phyloP scores from a whole-genome alignment of 2,797 vertebrate genomes.

The Erethizon dorsatum region DNA sequence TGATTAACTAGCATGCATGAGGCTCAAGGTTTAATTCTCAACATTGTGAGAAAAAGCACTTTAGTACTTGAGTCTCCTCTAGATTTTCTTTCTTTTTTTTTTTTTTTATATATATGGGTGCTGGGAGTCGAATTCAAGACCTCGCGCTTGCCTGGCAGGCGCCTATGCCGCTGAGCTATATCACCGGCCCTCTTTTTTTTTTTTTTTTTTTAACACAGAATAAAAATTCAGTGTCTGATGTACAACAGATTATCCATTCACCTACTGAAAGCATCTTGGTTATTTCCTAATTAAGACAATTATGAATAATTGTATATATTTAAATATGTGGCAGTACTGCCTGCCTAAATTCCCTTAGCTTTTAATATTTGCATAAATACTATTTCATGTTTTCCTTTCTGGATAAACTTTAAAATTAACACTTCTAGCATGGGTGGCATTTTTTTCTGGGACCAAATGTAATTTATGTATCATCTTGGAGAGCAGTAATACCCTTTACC shows the following conservation, averaged over 20 bases:
- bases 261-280: background rate
- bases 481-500: background rate
- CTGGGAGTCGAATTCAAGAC: too few species aligned
- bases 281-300: background rate
- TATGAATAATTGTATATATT: background rate
- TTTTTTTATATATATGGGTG: too few species aligned
- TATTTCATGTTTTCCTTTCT: background rate
- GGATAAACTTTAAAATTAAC: background rate
- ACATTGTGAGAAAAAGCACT: background rate
- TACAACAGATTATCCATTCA: background rate
- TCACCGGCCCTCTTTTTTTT: too few species aligned
- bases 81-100: too few species aligned
- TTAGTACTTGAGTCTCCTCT: too few species aligned
- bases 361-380: background rate
- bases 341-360: background rate
- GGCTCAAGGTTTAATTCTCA: background rate
- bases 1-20: background rate
- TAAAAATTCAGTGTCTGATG: background rate
- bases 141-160: too few species aligned
- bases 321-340: background rate
- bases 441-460: background rate
- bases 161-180: too few species aligned
- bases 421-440: background rate
- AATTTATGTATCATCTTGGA: background rate
- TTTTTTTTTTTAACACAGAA: background rate